phyloP scores from a whole-genome alignment of 1,140 invertebrate genomes.

The Pachyrhynchus sulphureomaculatus region DNA sequence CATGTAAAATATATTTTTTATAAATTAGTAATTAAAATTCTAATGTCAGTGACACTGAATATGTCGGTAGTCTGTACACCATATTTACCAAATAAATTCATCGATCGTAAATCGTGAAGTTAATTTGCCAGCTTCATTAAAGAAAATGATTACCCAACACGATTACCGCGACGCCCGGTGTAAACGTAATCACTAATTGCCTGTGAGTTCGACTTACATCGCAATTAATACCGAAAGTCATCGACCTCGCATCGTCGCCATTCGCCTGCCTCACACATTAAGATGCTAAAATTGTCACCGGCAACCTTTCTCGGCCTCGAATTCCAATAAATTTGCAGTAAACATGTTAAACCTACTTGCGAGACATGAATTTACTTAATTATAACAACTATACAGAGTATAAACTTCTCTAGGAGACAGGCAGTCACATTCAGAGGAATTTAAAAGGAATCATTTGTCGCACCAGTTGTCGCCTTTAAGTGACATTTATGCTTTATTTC shows the following conservation, averaged over 20 bases:
- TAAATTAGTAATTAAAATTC: too few species aligned
- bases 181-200: conserved; percentile 1
- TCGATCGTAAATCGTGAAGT: too few species aligned
- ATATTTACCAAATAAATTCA: too few species aligned
- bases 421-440: not conserved
- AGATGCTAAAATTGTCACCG: conserved; percentile 39
- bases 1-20: too few species aligned
- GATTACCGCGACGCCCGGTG: not conserved
- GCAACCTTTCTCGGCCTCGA: conserved; percentile 22
- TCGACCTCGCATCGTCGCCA: conserved; percentile 22
- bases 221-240: conserved; percentile 24
- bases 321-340: conserved; percentile 41
- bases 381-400: conserved; percentile 34
- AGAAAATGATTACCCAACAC: too few species aligned
- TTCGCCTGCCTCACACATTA: conserved; percentile 17
- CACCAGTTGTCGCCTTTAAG: too few species aligned
- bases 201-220: not conserved
- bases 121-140: too few species aligned
- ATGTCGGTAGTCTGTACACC: too few species aligned
- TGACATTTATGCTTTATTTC: too few species aligned
- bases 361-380: conserved; percentile 39
- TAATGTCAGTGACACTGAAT: too few species aligned
- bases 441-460: not conserved
- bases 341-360: conserved; percentile 41
- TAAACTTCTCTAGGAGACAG: not conserved